These are phyloP conservation scores for Cryptocephalus primarius DNA, from an alignment of 2,888 invertebrate genomes.

Conservation along the genomic window DNA sequence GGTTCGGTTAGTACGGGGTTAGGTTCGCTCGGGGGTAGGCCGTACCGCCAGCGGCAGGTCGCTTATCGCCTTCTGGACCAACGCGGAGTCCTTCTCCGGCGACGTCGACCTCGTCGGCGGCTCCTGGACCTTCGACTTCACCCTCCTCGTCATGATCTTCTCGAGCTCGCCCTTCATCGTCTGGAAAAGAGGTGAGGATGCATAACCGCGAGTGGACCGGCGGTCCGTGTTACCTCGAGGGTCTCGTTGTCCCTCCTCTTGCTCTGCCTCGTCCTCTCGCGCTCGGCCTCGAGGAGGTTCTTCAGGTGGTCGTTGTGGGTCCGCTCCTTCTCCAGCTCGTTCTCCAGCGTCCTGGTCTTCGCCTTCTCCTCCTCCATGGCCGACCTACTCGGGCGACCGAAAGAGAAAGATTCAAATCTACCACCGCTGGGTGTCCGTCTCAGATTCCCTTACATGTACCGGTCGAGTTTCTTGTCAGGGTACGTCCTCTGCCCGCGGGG, in stretches of 20 bases:
- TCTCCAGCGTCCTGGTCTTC: constrained; percentile 15
- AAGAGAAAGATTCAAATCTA: neutral
- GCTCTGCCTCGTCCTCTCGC: constrained; percentile 7
- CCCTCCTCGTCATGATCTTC: no score
- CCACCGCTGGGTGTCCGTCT: neutral
- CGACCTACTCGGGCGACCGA: constrained; percentile 8
- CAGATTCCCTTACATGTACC: constrained; percentile 6
- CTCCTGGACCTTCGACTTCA: no score
- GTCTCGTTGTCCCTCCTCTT: constrained; percentile 11
- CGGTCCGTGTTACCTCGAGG: constrained; percentile 9
- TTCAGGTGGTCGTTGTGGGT: constrained; percentile 11
- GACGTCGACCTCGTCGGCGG: no score
- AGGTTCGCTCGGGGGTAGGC: no score
- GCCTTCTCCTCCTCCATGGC: constrained; percentile 16
- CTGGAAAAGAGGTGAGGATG: no score
- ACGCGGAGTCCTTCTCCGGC: no score
- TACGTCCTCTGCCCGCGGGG: constrained; percentile 5
- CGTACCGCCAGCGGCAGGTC: no score
- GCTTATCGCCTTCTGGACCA: no score
- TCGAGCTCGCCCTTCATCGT: no score
- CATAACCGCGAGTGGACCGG: no score
- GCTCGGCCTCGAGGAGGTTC: constrained; percentile 12
- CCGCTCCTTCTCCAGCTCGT: constrained; percentile 17
- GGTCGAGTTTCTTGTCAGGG: constrained; percentile 8
- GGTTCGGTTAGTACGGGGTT: no score